Base-by-base conservation (phyloP, 1,140 invertebrate genomes). In the Drosophila setifemur region DNA sequence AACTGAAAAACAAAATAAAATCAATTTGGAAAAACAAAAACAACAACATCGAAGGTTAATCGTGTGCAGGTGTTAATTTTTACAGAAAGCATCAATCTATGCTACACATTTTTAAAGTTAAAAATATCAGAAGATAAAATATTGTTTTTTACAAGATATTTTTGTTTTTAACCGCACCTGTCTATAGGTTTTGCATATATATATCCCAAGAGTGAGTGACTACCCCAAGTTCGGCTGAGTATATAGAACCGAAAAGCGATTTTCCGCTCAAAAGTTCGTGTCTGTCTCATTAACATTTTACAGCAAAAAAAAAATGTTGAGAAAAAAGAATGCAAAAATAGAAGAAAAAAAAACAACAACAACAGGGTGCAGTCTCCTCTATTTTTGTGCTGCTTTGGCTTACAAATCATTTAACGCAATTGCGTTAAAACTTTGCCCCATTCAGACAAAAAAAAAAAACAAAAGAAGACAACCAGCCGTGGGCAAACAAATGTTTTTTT, bases 391-490 rank as follows among this genome's bases (percentile, higher is more conserved):
- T 28, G n/a, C 23, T 1, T 31, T 48, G 57, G 25, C 60, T 64
- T 64, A 64, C 60, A 64, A 64, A 64, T 64, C 60, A 64, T 85
- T 86, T 79, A 86, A 85, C 79, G 79, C 79, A 83, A 85, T 85
- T 83, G 79, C 79, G 78, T 83, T 79, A 83, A 83, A 85, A 64
- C 42, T 64, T 64, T 64, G 57, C 57, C 14, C 57, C 74, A 85
- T 67, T 78, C 68, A 47, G 54, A 60, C 18, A 5, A 43, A 18
- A 25, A 53, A 35, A 42, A 35, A 42, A 49, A 18, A 31, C 18
- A 57, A 57, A 19, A 21, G 21, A 25, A 33, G 8, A 12, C 40
- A 45, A 11, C 26, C 21, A 18, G n/a, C 7, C 4, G 6, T 47
- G 23, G 18, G 16, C 33, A 44, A 44, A 44, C 23, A 44, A 44